A percentile compares a stretch with the other conserved stretches of the same genome.
Evolutionary conservation across 2,888 invertebrate species (phyloP).

Genomic region (Tipula lateralis): DNA sequence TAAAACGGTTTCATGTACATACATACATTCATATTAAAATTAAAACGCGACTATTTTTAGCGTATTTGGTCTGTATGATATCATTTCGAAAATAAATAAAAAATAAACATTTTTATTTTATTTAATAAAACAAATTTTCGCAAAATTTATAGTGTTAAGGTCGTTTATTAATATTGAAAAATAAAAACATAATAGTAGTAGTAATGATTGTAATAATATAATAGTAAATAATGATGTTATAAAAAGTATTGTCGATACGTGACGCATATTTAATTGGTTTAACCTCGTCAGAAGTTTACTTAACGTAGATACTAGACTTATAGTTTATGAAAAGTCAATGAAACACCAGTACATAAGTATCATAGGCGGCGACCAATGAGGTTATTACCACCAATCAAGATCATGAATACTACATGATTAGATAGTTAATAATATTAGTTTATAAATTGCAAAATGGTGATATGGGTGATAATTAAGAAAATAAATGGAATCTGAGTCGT

Average conservation of each 20-base stretch:
- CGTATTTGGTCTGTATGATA: slow-evolving; percentile 7
- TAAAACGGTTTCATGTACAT: background rate
- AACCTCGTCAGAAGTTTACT: background rate
- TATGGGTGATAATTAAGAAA: no score
- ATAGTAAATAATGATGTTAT: background rate
- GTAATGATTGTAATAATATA: no score
- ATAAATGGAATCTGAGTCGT: no score
- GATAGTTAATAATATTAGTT: no score
- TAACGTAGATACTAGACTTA: background rate
- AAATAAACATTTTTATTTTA: background rate
- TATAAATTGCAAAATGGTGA: no score
- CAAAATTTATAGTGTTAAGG: slow-evolving; percentile 24
- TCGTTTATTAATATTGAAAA: slow-evolving; percentile 13
- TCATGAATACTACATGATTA: no score
- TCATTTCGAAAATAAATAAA: background rate
- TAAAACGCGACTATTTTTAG: background rate
- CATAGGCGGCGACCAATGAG: background rate
- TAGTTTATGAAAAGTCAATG: background rate
- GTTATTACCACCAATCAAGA: background rate
- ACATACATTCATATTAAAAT: no score
- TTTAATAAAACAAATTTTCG: background rate
- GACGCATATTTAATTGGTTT: background rate
- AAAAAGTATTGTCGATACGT: background rate
- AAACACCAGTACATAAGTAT: background rate
- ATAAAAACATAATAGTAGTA: background rate